Conservation (phyloP, 2,888 invertebrate genomes). For the Xestia ashworthii region DNA sequence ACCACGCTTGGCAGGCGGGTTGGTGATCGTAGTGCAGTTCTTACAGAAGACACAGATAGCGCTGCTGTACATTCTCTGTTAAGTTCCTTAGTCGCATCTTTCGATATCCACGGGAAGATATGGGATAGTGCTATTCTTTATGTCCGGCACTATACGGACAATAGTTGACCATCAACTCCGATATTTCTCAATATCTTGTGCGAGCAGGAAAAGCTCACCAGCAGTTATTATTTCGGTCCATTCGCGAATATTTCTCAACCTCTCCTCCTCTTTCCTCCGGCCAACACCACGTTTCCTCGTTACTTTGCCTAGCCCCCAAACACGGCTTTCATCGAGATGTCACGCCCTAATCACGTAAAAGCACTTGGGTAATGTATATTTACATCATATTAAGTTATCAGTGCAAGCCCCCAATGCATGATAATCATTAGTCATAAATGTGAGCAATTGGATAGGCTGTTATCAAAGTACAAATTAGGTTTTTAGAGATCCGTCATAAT, state of each 20-base stretch:
- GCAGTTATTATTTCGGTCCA: not conserved
- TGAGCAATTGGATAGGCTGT: conserved; percentile 13
- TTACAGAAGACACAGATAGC: too few species aligned
- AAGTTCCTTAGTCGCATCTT: too few species aligned
- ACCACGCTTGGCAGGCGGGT: too few species aligned
- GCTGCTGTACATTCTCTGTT: too few species aligned
- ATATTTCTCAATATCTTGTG: too few species aligned
- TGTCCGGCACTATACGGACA: too few species aligned
- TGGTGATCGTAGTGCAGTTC: too few species aligned
- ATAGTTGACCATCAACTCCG: too few species aligned
- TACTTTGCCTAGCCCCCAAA: not conserved
- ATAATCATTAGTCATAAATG: conserved; percentile 41
- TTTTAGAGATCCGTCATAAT: conserved; percentile 31
- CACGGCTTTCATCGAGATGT: not conserved
- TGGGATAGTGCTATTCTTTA: too few species aligned
- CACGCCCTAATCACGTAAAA: conserved; percentile 6
- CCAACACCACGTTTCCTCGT: not conserved
- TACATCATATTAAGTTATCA: conserved; percentile 26
- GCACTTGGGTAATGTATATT: not conserved
- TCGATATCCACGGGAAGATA: too few species aligned
- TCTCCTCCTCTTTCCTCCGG: not conserved
- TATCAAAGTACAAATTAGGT: conserved; percentile 15
- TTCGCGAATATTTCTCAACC: not conserved
- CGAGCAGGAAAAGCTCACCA: not conserved
- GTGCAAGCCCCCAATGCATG: conserved; percentile 48